Percentiles rank a stretch among this genome's conserved stretches.
These are phyloP conservation scores for Diarsia mendica DNA, from an alignment of 2,888 invertebrate species.

Conservation along the genomic window DNA sequence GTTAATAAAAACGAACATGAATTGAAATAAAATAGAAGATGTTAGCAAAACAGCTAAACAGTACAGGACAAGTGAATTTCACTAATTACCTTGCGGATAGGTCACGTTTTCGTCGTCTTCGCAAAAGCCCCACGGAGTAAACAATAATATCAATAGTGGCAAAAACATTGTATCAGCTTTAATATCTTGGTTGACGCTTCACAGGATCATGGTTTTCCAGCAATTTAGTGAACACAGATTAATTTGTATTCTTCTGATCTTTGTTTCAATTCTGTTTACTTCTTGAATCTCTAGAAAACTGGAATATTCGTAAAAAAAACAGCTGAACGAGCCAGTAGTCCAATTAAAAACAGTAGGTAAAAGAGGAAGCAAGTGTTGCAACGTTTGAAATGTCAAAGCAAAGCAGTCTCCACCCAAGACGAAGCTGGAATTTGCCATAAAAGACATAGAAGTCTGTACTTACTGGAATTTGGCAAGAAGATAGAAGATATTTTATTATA, in stretches of 20 bases:
- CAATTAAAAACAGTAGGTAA: not conserved
- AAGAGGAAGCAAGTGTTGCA: not conserved
- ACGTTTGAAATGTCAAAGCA: not conserved
- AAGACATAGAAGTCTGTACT: not conserved
- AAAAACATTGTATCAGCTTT: conserved; percentile 35
- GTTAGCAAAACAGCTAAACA: not conserved
- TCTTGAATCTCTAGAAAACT: too few species aligned
- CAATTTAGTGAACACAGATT: not conserved
- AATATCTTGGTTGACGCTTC: conserved; percentile 4
- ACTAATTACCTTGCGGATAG: conserved; percentile 70
- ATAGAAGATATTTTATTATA: too few species aligned
- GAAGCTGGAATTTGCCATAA: not conserved
- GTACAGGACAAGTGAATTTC: not conserved
- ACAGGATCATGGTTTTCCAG: not conserved
- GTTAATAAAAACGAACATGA: not conserved
- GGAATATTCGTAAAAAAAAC: not conserved
- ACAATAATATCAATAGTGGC: conserved; percentile 59
- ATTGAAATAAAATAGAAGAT: not conserved
- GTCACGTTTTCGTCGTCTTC: conserved; percentile 67
- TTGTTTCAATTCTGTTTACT: conserved; percentile 1
- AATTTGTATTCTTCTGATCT: not conserved
- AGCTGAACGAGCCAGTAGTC: not conserved
- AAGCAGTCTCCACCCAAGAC: not conserved
- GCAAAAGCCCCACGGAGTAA: conserved; percentile 65
- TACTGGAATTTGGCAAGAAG: not conserved